phyloP scores from a whole-genome alignment of 2,797 vertebrate genomes.

The Lycodopsis pacificus region DNA sequence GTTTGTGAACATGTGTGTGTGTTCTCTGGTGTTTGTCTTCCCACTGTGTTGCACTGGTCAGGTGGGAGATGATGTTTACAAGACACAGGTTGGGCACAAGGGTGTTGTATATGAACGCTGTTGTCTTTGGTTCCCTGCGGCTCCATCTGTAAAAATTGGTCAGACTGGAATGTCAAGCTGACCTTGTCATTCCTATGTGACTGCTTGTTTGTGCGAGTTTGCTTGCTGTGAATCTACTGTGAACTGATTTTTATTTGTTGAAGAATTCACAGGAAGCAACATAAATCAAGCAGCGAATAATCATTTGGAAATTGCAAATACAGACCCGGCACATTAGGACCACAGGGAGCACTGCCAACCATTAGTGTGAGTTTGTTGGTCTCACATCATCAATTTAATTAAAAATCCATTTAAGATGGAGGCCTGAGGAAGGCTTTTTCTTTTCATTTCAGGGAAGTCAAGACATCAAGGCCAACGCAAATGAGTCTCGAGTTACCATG shows the following conservation, averaged over 20 bases:
- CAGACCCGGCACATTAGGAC: constrained; percentile 65
- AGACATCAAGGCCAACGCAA: constrained; percentile 67
- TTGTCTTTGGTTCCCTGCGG: constrained; percentile 50
- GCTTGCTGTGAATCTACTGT: constrained; percentile 45
- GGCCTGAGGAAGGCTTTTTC: constrained; percentile 60
- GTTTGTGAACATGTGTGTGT: constrained; percentile 26
- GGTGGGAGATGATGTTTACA: constrained; percentile 61
- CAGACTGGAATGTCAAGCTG: constrained; percentile 36
- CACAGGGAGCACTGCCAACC: constrained; percentile 74
- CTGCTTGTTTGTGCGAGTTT: constrained; percentile 27
- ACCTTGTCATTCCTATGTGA: constrained; percentile 53
- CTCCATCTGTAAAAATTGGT: constrained; percentile 55
- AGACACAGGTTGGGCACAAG: constrained; percentile 48
- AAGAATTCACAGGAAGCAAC: constrained; percentile 66
- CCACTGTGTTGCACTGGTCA: constrained; percentile 29
- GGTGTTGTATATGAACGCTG: constrained; percentile 54
- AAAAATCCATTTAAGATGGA: constrained; percentile 78
- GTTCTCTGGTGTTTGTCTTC: constrained; percentile 17
- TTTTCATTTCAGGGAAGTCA: constrained; percentile 49
- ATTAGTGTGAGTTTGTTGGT: constrained; percentile 77
- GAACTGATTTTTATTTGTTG: constrained; percentile 33
- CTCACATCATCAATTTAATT: constrained; percentile 84
- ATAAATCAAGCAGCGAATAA: constrained; percentile 77
- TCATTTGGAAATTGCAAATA: constrained; percentile 75
- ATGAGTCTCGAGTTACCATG: constrained; percentile 42